Conservation (phyloP, 64 coral and sea anemone species). For the Stylophora pistillata region DNA sequence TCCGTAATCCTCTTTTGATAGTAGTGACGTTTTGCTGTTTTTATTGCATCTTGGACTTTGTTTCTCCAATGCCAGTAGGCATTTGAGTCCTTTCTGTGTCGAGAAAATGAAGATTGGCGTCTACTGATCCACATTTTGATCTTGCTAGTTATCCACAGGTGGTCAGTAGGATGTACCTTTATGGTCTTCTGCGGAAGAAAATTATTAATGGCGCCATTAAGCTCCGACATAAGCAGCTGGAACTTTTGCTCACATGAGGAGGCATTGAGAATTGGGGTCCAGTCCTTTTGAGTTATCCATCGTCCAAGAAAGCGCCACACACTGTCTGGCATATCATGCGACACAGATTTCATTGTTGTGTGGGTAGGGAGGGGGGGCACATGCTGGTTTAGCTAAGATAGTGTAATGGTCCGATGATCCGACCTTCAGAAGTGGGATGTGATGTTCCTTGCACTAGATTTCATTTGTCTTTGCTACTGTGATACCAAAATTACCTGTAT, state of each 20-base stretch:
- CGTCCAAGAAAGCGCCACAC: conserved; percentile 55
- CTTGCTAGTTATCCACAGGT: conserved; percentile 35
- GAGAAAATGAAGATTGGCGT: conserved; percentile 34
- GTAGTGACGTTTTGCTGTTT: conserved; percentile 12
- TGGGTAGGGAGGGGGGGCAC: neutral
- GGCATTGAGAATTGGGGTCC: neutral
- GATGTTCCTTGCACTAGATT: no score
- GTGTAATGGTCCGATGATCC: conserved; percentile 36
- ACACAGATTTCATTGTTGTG: neutral
- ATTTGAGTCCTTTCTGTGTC: conserved; percentile 32
- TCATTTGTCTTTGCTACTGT: no score
- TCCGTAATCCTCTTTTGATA: conserved; percentile 26
- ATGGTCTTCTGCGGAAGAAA: conserved; percentile 21
- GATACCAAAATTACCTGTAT: no score
- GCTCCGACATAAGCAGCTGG: conserved; percentile 9
- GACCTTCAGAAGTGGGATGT: conserved; percentile 14
- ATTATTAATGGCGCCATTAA: conserved; percentile 14
- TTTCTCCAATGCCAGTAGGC: neutral
- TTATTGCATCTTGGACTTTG: conserved; percentile 35
- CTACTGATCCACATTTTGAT: conserved; percentile 14
- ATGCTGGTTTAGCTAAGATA: conserved; percentile 23
- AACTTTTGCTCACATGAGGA: no score
- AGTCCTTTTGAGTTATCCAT: conserved; percentile 19
- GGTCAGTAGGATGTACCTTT: conserved; percentile 19
- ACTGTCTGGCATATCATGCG: conserved; percentile 58